Evolutionary conservation across 2,113 vertebrate genomes (phyloP).

Genomic region (Alouatta palliata): DNA sequence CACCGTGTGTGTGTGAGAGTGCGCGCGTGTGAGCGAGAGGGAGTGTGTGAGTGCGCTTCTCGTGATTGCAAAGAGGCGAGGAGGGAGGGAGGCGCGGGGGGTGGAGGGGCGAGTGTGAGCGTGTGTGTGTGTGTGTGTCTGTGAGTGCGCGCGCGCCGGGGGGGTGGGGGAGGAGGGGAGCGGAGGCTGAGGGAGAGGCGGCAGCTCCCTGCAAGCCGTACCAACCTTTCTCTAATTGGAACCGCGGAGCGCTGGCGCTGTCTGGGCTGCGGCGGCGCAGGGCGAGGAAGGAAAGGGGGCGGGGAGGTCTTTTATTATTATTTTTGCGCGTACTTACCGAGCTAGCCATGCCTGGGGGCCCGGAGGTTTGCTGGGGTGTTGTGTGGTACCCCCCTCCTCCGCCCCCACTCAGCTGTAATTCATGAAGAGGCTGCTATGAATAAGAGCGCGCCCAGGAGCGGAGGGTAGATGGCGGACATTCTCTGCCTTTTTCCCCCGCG

Average conservation of each 20-base stretch:
- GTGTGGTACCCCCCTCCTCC: slow-evolving; percentile 76
- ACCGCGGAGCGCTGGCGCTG: slow-evolving; percentile 69
- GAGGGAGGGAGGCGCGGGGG: slow-evolving; percentile 48
- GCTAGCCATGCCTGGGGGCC: slow-evolving; percentile 93
- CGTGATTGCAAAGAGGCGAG: slow-evolving; percentile 66
- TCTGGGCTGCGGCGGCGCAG: slow-evolving; percentile 65
- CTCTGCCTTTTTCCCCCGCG: slow-evolving; percentile 79
- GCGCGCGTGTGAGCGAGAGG: slow-evolving; percentile 61
- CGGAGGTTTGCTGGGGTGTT: slow-evolving; percentile 80
- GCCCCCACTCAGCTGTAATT: slow-evolving; percentile 85
- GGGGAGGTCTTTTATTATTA: slow-evolving; percentile 60
- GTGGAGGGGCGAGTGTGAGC: slow-evolving; percentile 48
- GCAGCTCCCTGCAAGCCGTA: slow-evolving; percentile 71
- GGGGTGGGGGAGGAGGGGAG: not conserved
- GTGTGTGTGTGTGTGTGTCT: not conserved
- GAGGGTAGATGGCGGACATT: slow-evolving; percentile 88
- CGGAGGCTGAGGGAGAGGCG: slow-evolving; percentile 60
- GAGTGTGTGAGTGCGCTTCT: slow-evolving; percentile 72
- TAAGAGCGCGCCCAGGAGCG: slow-evolving; percentile 81
- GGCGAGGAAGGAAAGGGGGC: not conserved
- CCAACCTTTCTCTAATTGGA: slow-evolving; percentile 76
- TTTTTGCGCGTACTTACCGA: slow-evolving; percentile 90
- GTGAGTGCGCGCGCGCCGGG: not conserved
- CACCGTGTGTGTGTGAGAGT: slow-evolving; percentile 52
- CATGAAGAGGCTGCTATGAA: slow-evolving; percentile 88